Evolutionary conservation across 2,888 invertebrate genomes (phyloP), one percentile per base, ranked within the genome.

Genomic region (Amphipoea lucens): DNA sequence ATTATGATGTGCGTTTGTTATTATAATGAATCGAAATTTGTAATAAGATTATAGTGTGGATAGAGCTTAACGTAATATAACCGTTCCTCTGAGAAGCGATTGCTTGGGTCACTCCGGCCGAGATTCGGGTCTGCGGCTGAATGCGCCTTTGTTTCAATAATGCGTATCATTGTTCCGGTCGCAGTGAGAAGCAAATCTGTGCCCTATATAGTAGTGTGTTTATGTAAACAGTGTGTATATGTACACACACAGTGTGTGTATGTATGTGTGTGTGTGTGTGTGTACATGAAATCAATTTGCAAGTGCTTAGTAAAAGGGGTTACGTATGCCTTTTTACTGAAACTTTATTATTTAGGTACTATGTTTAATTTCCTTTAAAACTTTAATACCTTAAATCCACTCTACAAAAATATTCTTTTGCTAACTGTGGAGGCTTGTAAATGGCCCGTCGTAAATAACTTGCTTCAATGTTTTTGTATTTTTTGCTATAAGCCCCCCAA

Each of bases 71-170:
- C 36, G 3, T 73, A 48, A 57, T 63, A 2, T 40, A 60, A n/a
- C 11, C 54, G n/a, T 79, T 60, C 62, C n/a, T 70, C 65, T 17
- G 6, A 42, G 54, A 66, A 70, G 68, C 68, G 60, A 73, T 66
- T 77, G 72, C 80, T 79, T 78, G 87, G 89, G 86, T 87, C 90
- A 87, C 80, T 81, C 60, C 74, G 81, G 54, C 60, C 79, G 86
- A 82, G 85, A 90, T 89, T 89, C 80, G 87, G 89, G 89, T 90
- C 84, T 84, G 76, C 36, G 74, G 73, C 68, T 87, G 85, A 90
- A 89, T 89, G 82, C 83, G 90, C 82, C 89, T 90, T 89, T 89
- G 90, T 89, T 89, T 85, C 87, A 82, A 89, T 86, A 89, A 82
- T 85, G 84, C 87, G 82, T 83, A 78, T 85, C 83, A 88, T 89